Evolutionary conservation across 2,113 vertebrate genomes (phyloP).

Genomic region (Phaethornis superciliosus): DNA sequence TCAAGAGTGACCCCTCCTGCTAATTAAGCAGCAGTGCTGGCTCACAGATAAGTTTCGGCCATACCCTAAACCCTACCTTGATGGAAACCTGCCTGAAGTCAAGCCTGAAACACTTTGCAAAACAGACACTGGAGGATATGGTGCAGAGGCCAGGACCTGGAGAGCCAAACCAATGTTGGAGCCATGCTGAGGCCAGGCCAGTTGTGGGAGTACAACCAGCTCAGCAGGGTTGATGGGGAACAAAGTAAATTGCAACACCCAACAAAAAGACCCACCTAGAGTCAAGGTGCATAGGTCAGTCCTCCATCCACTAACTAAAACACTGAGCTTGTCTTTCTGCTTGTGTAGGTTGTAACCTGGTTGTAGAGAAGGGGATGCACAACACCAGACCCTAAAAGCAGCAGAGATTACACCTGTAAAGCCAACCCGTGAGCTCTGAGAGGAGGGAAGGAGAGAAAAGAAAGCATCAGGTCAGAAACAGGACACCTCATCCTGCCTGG

Average conservation of each 20-base stretch:
- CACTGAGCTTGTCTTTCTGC: neutral
- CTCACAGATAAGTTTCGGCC: neutral
- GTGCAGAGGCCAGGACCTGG: neutral
- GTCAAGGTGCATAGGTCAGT: neutral
- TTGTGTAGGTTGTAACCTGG: rapidly evolving
- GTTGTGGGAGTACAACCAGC: neutral
- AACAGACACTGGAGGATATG: neutral
- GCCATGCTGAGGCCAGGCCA: neutral
- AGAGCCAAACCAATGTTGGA: neutral
- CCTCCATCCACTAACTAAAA: neutral
- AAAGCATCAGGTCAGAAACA: neutral
- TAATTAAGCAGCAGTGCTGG: neutral
- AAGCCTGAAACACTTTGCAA: neutral
- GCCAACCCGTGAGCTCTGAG: rapidly evolving
- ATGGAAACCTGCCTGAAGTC: neutral
- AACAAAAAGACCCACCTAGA: neutral
- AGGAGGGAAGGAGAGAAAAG: neutral
- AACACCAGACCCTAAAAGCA: neutral
- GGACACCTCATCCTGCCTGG: neutral
- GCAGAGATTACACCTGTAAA: neutral
- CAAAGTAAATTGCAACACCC: neutral
- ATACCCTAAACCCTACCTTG: neutral
- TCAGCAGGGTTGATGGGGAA: neutral
- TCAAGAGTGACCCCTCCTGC: constrained; percentile 38
- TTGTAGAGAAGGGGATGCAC: neutral